Evolutionary conservation across 2,113 vertebrate species (phyloP), one percentile per base, ranked within the genome.

Genomic region (Tretioscincus oriximinensis): DNA sequence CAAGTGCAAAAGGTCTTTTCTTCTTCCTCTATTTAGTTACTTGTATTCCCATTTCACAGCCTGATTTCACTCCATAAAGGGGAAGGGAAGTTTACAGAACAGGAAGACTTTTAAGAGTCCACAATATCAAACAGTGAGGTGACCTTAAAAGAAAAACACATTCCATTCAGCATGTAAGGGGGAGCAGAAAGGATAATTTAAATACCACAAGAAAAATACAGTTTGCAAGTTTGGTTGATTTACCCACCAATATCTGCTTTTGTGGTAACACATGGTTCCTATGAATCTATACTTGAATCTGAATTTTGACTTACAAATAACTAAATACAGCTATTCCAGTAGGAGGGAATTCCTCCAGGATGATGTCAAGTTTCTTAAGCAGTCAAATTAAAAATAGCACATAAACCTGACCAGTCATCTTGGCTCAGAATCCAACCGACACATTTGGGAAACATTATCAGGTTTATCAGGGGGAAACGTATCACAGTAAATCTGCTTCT

Each of bases 221-320:
- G 66, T 89, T 94, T 92, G 77, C 85, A 93, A 92, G 90, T 64
- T 88, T 81, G 79, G 80, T 84, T 90, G 78, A 90, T 85, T 92
- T 86, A 91, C 88, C 90, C 90, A 91, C 89, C 88, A 91, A 85
- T 86, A 79, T 91, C 87, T 89, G 85, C 84, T 90, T 91, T 90
- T 92, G 88, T 89, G 88, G 90, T 88, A 94, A 96, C 96, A 96
- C 89, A 93, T 97, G 96, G 95, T 97, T 96, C 93, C 87, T 94
- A 96, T 97, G 95, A 96, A 93, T 82, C 91, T 91, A 92, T 95
- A 96, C 95, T 95, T 58, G 54, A 95, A 96, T 95, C 94, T 95
- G 92, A 96, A 97, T 96, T 96, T 95, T 87, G 89, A 93, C 93
- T 91, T 94, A 96, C 95, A 96, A 95, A 95, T 96, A 96, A 96